A percentile compares a stretch with the other conserved stretches of the same genome.
These are phyloP conservation scores for Pemphigus obesinymphae DNA, from an alignment of 1,140 invertebrate genomes.

Conservation along the genomic window DNA sequence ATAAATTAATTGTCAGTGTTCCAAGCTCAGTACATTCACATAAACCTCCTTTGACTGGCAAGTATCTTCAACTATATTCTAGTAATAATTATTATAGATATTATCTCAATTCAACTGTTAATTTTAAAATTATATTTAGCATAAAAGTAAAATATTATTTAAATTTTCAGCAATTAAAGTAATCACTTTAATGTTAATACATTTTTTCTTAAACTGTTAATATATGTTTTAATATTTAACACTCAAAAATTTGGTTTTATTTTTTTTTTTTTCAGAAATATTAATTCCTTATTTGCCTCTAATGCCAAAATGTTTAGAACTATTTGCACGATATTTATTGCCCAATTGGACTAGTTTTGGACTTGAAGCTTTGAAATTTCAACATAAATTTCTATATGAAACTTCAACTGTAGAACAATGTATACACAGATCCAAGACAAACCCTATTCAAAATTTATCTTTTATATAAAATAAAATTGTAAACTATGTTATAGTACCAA, in stretches of 20 bases:
- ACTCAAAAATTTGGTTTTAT: too few relatives aligned
- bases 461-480: not conserved
- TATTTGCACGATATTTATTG: constrained; percentile 83
- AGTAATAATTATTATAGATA: too few relatives aligned
- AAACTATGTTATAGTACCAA: too few relatives aligned
- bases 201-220: too few relatives aligned
- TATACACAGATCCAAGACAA: not conserved
- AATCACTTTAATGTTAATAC: too few relatives aligned
- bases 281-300: constrained; percentile 57
- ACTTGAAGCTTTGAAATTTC: constrained; percentile 64
- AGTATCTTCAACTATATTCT: constrained; percentile 47
- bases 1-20: constrained; percentile 71
- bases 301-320: constrained; percentile 68
- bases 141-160: too few relatives aligned
- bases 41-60: constrained; percentile 71
- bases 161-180: too few relatives aligned
- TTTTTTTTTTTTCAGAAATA: constrained; percentile 57
- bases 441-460: not conserved
- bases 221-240: too few relatives aligned
- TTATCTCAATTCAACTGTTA: too few relatives aligned
- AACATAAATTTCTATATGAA: constrained; percentile 29
- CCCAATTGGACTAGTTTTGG: constrained; percentile 79
- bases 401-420: not conserved
- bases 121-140: too few relatives aligned
- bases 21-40: constrained; percentile 88